These are phyloP conservation scores for Ceyx erithaca DNA, from an alignment of 2,797 vertebrate genomes.

Conservation along the genomic window DNA sequence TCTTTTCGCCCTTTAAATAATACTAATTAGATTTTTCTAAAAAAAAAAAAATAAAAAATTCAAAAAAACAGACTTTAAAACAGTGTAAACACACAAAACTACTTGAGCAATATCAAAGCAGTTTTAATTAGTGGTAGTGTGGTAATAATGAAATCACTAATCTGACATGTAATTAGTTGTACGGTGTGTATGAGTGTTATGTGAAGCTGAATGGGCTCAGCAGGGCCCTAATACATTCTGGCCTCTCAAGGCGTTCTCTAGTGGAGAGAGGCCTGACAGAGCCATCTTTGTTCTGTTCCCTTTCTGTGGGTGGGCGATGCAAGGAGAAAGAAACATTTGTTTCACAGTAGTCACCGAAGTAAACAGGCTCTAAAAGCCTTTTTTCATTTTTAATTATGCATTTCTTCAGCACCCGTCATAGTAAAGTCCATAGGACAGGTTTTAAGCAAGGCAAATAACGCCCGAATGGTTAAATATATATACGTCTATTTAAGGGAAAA, in stretches of 20 bases:
- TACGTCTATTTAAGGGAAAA: background rate
- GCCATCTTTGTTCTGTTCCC: constrained; percentile 89
- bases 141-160: constrained; percentile 90
- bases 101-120: constrained; percentile 92
- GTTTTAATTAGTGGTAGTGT: constrained; percentile 95
- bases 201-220: constrained; percentile 84
- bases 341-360: constrained; percentile 86
- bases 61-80: constrained; percentile 41
- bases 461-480: constrained; percentile 51
- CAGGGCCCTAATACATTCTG: constrained; percentile 85
- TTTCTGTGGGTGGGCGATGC: constrained; percentile 89
- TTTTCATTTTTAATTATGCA: constrained; percentile 81
- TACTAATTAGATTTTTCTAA: constrained; percentile 3
- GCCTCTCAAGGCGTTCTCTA: constrained; percentile 82
- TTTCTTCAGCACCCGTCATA: constrained; percentile 68
- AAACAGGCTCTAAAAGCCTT: constrained; percentile 83
- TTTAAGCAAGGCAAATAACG: constrained; percentile 52
- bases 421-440: constrained; percentile 55
- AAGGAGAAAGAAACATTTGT: constrained; percentile 89
- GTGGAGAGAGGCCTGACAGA: constrained; percentile 82
- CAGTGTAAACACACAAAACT: constrained; percentile 84
- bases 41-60: background rate
- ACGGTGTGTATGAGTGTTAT: constrained; percentile 79
- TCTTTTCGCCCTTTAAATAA: background rate
- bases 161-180: constrained; percentile 91